A percentile compares a stretch with the other conserved stretches of the same genome.
Conservation (phyloP, 1,140 invertebrate species). For the Caenorhabditis remanei region DNA sequence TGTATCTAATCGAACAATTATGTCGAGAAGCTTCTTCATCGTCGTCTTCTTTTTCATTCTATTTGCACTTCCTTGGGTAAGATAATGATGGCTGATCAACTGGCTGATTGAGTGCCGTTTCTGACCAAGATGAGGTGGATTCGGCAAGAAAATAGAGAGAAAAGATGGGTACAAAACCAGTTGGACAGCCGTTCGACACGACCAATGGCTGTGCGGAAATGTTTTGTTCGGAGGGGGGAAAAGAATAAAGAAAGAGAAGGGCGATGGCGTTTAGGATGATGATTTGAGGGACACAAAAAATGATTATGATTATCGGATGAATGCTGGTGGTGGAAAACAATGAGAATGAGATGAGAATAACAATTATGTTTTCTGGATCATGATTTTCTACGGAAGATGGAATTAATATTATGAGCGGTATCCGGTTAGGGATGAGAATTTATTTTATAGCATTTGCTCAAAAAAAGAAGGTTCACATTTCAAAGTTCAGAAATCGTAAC, state of each 20-base stretch:
- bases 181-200: conserved; percentile 53
- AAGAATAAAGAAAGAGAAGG: not conserved
- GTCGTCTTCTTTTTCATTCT: not conserved
- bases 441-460: not conserved
- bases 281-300: not conserved
- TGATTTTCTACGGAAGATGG: not conserved
- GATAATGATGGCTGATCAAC: conserved; percentile 43
- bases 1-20: conserved; percentile 38
- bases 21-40: conserved; percentile 36
- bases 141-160: not conserved
- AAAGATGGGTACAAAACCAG: conserved; percentile 43
- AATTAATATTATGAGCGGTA: not conserved
- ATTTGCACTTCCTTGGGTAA: conserved; percentile 52
- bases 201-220: conserved; percentile 38
- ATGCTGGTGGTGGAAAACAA: not conserved
- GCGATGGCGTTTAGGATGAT: conserved; percentile 12
- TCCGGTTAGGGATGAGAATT: not conserved
- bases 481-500: no score
- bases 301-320: conserved; percentile 42
- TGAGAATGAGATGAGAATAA: not conserved
- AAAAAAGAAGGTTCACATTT: not conserved
- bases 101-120: not conserved
- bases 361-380: conserved; percentile 32
- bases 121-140: not conserved
- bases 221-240: conserved; percentile 7